Evolutionary conservation across 2,113 vertebrate species (phyloP), one percentile per base, ranked within the genome.

Genomic region (Nannobrachium achirus): DNA sequence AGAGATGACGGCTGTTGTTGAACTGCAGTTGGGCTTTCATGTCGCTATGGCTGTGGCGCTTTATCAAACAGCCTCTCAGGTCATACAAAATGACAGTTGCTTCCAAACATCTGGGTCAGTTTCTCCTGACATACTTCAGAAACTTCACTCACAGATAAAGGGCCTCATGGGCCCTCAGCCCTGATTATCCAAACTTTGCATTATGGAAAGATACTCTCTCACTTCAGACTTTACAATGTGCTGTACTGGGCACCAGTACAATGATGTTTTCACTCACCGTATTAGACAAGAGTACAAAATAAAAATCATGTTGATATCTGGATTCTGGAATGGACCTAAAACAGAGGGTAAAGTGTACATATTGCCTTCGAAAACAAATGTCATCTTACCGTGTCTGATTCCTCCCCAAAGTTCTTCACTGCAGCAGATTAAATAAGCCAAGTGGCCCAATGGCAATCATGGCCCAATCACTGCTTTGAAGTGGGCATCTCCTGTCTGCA

Each of bases 381-480:
- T 50, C 63, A 61, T 56, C 44, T 71, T 49, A 52, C 56, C 16
- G 42, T 61, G 46, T 19, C 20, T 64, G 67, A 78, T 76, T 78
- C 76, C 53, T 33, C 25, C 44, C 62, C 63, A 82, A 87, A 88
- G 63, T 83, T 81, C 73, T 78, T 58, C 63, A 69, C 63, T 70
- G 75, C 78, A 86, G 82, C 78, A 85, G 82, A 85, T 79, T 66
- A 79, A 86, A 82, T 71, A 75, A 89, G 85, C 86, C 76, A 88
- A 92, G 89, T 85, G 84, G 71, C 41, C 67, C 69, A 44, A n/a
- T 79, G 74, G 76, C 83, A 91, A 91, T 92, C 88, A 90, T 48
- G 19, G 73, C 63, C 80, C 84, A 89, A 89, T 89, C 89, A 90
- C 71, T 57, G 73, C 87, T 85, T 85, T 90, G 80, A 90, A 90